A percentile compares a stretch with the other conserved stretches of the same genome.
phyloP scores from a whole-genome alignment of 1,140 invertebrate genomes.

The Bursaphelenchus mucronatus region DNA sequence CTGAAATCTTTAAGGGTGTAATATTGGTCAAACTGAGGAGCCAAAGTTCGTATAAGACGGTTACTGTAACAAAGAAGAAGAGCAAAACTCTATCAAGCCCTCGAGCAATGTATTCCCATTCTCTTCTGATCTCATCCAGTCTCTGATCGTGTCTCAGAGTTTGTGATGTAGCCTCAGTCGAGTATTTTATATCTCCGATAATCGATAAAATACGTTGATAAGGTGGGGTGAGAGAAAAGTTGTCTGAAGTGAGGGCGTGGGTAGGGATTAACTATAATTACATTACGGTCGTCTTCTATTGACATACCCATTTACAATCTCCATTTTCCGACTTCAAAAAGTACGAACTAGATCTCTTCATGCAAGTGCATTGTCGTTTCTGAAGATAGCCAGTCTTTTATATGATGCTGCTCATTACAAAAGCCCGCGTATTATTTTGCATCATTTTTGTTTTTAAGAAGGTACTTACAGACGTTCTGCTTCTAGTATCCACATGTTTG shows the following conservation, averaged over 20 bases:
- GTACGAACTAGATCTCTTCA: constrained; percentile 15
- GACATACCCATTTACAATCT: constrained; percentile 25
- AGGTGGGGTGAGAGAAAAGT: constrained; percentile 11
- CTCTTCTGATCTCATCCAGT: constrained; percentile 15
- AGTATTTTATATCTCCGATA: constrained; percentile 14
- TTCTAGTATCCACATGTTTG: constrained; percentile 19
- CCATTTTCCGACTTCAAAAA: constrained; percentile 13
- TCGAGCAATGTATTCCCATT: constrained; percentile 30
- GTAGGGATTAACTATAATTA: not conserved
- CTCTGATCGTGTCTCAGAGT: constrained; percentile 17
- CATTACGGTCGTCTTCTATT: not conserved
- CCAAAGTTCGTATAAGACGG: constrained; percentile 24
- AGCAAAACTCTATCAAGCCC: constrained; percentile 25
- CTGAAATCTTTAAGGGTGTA: constrained; percentile 1
- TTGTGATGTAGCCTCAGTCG: constrained; percentile 19
- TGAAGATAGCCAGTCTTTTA: constrained; percentile 2
- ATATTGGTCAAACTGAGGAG: constrained; percentile 21
- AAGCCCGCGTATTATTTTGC: not conserved
- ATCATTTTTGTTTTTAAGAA: not conserved
- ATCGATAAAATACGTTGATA: constrained; percentile 21
- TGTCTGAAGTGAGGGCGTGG: not conserved
- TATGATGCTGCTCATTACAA: not conserved
- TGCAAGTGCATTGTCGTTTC: constrained; percentile 13
- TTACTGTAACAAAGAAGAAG: constrained; percentile 20
- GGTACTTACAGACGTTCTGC: constrained; percentile 26